phyloP scores from a whole-genome alignment of 2,888 invertebrate species.

The Dastarcus helophoroides region DNA sequence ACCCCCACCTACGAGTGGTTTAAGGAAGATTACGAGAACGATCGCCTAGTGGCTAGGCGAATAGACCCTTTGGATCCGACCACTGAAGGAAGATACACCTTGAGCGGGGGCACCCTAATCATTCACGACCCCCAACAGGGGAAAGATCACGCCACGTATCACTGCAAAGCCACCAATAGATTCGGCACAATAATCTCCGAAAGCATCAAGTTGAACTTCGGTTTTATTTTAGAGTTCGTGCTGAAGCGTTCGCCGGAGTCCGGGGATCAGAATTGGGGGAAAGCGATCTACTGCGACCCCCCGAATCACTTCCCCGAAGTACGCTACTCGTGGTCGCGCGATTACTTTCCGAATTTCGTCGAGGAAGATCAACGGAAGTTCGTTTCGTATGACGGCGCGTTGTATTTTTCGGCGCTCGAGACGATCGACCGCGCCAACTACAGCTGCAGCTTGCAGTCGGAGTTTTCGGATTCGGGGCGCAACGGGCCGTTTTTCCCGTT shows the following conservation, averaged over 20 bases:
- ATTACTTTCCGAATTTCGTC: constrained; percentile 82
- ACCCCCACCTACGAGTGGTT: constrained; percentile 85
- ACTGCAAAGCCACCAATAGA: constrained; percentile 82
- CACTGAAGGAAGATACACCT: constrained; percentile 59
- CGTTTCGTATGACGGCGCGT: constrained; percentile 85
- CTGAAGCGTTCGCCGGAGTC: constrained; percentile 71
- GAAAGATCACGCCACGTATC: constrained; percentile 76
- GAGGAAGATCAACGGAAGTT: constrained; percentile 88
- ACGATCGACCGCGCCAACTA: constrained; percentile 82
- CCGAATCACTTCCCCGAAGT: constrained; percentile 85
- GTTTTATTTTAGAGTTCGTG: constrained; percentile 83
- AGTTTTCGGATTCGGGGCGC: constrained; percentile 74
- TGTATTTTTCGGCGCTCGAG: constrained; percentile 91
- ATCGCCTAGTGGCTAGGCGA: constrained; percentile 54
- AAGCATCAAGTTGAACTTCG: constrained; percentile 79
- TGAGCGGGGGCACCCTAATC: constrained; percentile 85
- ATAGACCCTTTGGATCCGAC: constrained; percentile 84
- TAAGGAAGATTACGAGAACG: constrained; percentile 75
- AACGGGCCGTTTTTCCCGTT: constrained; percentile 84
- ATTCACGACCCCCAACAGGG: constrained; percentile 74
- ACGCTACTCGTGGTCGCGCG: constrained; percentile 84
- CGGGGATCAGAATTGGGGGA: constrained; percentile 89
- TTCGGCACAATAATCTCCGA: constrained; percentile 84
- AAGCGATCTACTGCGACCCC: constrained; percentile 84
- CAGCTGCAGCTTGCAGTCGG: constrained; percentile 83